phyloP scores from a whole-genome alignment of 2,888 invertebrate species.

The Pandemis corylana region DNA sequence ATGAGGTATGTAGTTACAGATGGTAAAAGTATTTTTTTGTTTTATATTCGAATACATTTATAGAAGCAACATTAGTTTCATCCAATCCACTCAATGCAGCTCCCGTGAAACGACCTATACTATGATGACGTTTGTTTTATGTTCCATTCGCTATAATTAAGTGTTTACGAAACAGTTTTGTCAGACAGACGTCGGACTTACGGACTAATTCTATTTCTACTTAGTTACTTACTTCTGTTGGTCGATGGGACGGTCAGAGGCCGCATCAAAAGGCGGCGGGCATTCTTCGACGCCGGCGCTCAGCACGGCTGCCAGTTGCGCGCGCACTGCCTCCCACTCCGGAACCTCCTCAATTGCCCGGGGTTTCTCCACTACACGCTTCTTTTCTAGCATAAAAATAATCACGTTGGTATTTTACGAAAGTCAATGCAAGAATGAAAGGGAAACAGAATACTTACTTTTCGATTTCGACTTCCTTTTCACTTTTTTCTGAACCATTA shows the following conservation, averaged over 20 bases:
- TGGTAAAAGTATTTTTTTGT: no score
- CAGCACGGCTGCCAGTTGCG: slow-evolving; percentile 86
- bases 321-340: slow-evolving; percentile 87
- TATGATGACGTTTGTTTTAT: no score
- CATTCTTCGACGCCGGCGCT: slow-evolving; percentile 82
- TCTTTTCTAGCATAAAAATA: slow-evolving; percentile 12
- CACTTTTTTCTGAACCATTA: slow-evolving; percentile 90
- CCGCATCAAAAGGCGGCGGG: slow-evolving; percentile 93
- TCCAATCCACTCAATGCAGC: no score
- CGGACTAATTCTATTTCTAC: background rate
- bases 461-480: slow-evolving; percentile 78
- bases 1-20: no score
- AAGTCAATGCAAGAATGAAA: no score
- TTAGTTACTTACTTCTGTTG: slow-evolving; percentile 90
- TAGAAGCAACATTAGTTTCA: no score
- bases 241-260: slow-evolving; percentile 92
- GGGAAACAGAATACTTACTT: slow-evolving; percentile 64
- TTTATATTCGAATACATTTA: no score
- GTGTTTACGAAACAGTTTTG: no score
- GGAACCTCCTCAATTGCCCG: slow-evolving; percentile 50
- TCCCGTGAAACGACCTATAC: no score
- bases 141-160: no score
- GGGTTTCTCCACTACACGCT: slow-evolving; percentile 14
- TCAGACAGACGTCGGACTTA: no score
- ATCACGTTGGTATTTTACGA: background rate